These are phyloP conservation scores for Synaphobranchus kaupii DNA, from an alignment of 2,797 vertebrate species.

Conservation along the genomic window DNA sequence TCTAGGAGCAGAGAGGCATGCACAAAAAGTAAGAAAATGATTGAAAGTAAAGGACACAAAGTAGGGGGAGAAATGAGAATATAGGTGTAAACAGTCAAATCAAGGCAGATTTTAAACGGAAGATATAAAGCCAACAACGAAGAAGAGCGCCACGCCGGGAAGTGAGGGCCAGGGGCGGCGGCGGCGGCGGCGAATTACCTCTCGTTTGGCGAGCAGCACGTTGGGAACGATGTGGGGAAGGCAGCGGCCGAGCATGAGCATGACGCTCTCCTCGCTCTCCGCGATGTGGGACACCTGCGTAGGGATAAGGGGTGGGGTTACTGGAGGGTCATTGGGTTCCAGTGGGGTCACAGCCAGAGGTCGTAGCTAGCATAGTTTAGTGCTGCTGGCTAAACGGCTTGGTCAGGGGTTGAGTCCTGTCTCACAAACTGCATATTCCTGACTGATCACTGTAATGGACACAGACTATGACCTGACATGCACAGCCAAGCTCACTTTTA, in stretches of 20 bases:
- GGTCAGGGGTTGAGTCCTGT: not conserved
- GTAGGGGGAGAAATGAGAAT: slow-evolving; percentile 61
- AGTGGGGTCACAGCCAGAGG: not conserved
- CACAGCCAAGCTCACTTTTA: too few relatives aligned
- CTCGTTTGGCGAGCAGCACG: slow-evolving; percentile 95
- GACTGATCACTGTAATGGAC: not conserved
- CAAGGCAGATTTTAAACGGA: slow-evolving; percentile 49
- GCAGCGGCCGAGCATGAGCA: slow-evolving; percentile 97
- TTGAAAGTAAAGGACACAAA: slow-evolving; percentile 75
- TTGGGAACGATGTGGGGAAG: slow-evolving; percentile 98
- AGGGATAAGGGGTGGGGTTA: not conserved
- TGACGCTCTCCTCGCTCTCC: slow-evolving; percentile 94
- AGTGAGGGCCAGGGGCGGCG: slow-evolving; percentile 4
- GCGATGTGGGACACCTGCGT: slow-evolving; percentile 93
- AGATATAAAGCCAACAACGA: slow-evolving; percentile 38
- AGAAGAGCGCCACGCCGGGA: slow-evolving; percentile 32
- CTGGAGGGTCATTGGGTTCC: not conserved
- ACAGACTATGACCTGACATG: not conserved
- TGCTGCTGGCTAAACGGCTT: not conserved
- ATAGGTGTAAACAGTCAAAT: slow-evolving; percentile 48
- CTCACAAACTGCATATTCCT: not conserved
- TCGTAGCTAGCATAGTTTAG: not conserved
- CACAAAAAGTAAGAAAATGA: slow-evolving; percentile 90
- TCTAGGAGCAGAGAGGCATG: slow-evolving; percentile 96
- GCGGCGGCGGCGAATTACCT: slow-evolving; percentile 75